Evolutionary conservation across 2,797 vertebrate genomes (phyloP).

Genomic region (Coendou prehensilis): DNA sequence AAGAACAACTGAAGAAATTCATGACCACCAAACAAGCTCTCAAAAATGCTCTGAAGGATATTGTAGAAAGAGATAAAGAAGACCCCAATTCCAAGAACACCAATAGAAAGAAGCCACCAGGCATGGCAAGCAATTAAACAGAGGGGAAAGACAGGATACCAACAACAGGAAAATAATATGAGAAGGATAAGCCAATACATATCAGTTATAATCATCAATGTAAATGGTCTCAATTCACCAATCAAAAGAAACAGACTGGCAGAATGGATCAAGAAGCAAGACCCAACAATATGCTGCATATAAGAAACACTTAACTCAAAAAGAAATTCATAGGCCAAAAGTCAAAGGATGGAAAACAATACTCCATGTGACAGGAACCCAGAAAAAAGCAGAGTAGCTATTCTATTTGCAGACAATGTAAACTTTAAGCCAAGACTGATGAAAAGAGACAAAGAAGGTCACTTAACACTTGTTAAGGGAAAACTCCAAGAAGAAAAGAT

Average conservation of each 20-base stretch:
- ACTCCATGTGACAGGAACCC: too few species aligned
- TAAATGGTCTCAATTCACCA: background rate
- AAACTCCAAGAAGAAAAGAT: too few species aligned
- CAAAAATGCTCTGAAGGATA: background rate
- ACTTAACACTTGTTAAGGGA: too few species aligned
- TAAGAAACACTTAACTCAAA: background rate
- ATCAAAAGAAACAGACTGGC: background rate
- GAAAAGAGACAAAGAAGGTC: too few species aligned
- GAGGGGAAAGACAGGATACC: background rate
- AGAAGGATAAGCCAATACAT: background rate
- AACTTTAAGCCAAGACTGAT: too few species aligned
- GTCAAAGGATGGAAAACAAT: too few species aligned
- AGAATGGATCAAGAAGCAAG: background rate
- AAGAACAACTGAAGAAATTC: background rate
- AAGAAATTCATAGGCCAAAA: too few species aligned
- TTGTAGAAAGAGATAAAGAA: background rate
- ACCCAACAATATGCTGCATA: background rate
- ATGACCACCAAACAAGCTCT: background rate
- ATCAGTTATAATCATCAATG: background rate
- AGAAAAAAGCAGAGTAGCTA: too few species aligned
- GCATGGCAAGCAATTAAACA: background rate
- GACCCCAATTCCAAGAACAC: background rate
- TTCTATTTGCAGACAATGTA: too few species aligned
- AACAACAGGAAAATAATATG: background rate
- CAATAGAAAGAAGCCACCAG: background rate